Evolutionary conservation across 2,888 invertebrate genomes (phyloP), one percentile per base, ranked within the genome.

Genomic region (Chaitophorus viminalis): DNA sequence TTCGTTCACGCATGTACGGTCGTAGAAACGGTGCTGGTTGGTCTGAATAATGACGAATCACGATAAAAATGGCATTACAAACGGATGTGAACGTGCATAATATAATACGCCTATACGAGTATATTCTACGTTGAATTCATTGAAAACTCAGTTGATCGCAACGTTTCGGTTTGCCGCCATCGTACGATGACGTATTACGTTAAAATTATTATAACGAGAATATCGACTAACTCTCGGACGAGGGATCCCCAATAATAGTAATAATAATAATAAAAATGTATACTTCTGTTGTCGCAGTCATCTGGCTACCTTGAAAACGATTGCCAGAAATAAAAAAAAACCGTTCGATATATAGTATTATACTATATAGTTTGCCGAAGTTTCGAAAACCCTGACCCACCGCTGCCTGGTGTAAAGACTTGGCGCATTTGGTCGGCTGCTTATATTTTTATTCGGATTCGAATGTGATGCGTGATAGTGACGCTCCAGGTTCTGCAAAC

Each of bases 381-480:
- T 76, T 83, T 83, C 65, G 39, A 65, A 76, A 76, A 83, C 83
- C 83, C 83, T 83, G 83, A 83, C 83, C 83, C 75, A 65, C 25
- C 75, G 31, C 25, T 29, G 46, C 46, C 70, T 31, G 52, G n/a
- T 46, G 14, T n/a, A 52, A 52, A 46, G 60, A 39, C 75, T 65
- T 65, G 36, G 74, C 52, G n/a, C 33, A 36, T 75, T 82, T 46
- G 60, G 29, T 29, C 83, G 36, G 29, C 74, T 75, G 83, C 21
- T 75, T 83, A 83, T 46, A 46, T 83, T 83, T 83, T 75, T 83
- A 83, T 83, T 75, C 83, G 29, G 21, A 18, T 78, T 78, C 31
- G 46, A 3, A 25, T 25, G 60, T 6, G 5, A 25, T 25, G 60
- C 60, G 60, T 25, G 60, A 60, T 60, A 21, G 60, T 60, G 14